These are phyloP conservation scores for Asobara japonica DNA, from an alignment of 1,140 invertebrate genomes.

Conservation along the genomic window DNA sequence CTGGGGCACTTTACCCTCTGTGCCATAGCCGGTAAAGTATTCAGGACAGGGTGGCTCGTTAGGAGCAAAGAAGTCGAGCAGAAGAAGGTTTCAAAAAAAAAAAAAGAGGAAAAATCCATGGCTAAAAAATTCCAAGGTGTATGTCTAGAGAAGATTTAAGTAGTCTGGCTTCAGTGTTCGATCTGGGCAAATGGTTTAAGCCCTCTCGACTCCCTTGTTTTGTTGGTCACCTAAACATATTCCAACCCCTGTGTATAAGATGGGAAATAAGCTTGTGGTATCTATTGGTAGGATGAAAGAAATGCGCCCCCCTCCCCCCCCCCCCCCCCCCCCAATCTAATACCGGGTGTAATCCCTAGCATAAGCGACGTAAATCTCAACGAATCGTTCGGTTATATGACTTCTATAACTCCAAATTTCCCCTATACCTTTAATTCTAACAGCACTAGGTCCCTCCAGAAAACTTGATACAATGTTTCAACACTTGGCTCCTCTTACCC, in stretches of 20 bases:
- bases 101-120: constrained; percentile 17
- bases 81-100: neutral
- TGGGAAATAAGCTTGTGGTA: constrained; percentile 20
- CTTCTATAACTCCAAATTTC: constrained; percentile 16
- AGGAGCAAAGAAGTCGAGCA: constrained; percentile 24
- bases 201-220: constrained; percentile 2
- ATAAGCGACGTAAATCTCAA: constrained; percentile 53
- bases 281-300: constrained; percentile 21
- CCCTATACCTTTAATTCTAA: neutral
- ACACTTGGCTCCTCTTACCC: neutral
- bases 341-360: constrained; percentile 50
- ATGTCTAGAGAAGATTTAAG: constrained; percentile 35
- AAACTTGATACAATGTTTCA: neutral
- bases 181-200: constrained; percentile 17
- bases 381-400: constrained; percentile 35
- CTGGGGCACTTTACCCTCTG: constrained; percentile 13
- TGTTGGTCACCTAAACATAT: neutral
- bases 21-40: constrained; percentile 22
- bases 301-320: constrained; percentile 28
- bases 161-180: constrained; percentile 32
- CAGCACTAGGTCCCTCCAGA: neutral
- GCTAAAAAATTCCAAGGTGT: constrained; percentile 28
- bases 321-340: too few relatives aligned
- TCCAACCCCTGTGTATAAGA: constrained; percentile 2
- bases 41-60: constrained; percentile 31